phyloP scores from a whole-genome alignment of 2,888 invertebrate genomes.

The Siphlonurus alternatus region DNA sequence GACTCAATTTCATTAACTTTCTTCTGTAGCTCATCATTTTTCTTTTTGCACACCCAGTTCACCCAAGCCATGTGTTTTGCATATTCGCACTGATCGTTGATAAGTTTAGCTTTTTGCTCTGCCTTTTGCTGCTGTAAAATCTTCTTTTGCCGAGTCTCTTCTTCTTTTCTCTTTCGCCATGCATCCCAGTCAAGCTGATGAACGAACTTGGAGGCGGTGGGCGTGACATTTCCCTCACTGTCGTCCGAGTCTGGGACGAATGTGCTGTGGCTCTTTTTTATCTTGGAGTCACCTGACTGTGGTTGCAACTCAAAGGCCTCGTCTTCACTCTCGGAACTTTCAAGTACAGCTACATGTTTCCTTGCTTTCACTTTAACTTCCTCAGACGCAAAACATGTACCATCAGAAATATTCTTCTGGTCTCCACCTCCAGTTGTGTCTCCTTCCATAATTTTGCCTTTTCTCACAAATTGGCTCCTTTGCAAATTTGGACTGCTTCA shows the following conservation, averaged over 20 bases:
- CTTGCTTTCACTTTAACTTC: not conserved
- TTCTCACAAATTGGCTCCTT: no score
- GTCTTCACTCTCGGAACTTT: not conserved
- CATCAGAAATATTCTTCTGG: not conserved
- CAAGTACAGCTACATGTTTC: not conserved
- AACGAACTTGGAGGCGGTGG: not conserved
- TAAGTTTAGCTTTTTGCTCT: not conserved
- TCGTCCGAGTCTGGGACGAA: constrained; percentile 73
- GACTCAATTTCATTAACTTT: not conserved
- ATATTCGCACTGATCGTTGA: not conserved
- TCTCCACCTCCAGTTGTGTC: not conserved
- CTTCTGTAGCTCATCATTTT: not conserved
- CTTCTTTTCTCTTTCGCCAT: not conserved
- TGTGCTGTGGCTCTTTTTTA: constrained; percentile 43
- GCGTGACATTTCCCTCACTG: constrained; percentile 25
- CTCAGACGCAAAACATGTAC: not conserved
- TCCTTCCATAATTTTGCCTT: not conserved
- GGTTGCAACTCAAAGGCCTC: no score
- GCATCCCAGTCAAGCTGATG: not conserved
- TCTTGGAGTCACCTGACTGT: not conserved
- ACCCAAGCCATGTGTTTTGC: not conserved
- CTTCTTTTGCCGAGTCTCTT: not conserved
- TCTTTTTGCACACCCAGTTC: not conserved
- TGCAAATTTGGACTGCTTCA: no score
- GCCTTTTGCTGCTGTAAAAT: not conserved